Base-by-base conservation (phyloP, 2,888 invertebrate species). In the Rhogogaster chlorosoma region DNA sequence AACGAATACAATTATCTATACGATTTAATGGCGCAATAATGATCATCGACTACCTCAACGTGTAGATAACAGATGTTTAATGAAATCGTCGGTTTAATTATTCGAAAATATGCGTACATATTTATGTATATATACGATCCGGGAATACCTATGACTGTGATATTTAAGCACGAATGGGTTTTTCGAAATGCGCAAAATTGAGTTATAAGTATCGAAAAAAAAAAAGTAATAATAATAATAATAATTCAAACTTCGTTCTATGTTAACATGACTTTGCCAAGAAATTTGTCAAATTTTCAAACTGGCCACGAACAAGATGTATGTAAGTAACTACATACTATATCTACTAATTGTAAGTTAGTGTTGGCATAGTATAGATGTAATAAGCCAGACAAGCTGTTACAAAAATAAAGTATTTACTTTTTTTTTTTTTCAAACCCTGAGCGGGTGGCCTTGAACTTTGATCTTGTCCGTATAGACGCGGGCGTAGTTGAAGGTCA, bases 391-490 rank as follows among this genome's bases (percentile, higher is more conserved):
- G 45, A 73, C 38, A 73, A n/a, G 18, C 42, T 82, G 26, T 64
- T 38, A 77, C 49, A 18, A 61, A 57, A 64, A 78, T 84, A 80
- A 82, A 36, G 42, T 80, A 38, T 78, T 57, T 45, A 45, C 15
- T 45, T 82, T 80, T 42, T 26, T 42, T 45, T 1, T 42, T 42
- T 73, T 26, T 12, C 0, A 32, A 32, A 36, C 70, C 2, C 70
- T n/a, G 29, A 53, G 53, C n/a, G n/a, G n/a, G n/a, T 38, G 80
- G 67, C 85, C 85, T 85, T 85, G 85, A 80, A 85, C 85, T 85
- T 85, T 85, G 85, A 85, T 70, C 85, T 85, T 85, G 70, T 85
- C 67, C 82, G 49, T 18, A 38, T 73, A 83, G 64, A 80, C 45
- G 38, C 78, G 78, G 45, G 78, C 32, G 38, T 78, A 45, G 78